Percentiles rank a stretch among this genome's conserved stretches.
phyloP scores from a whole-genome alignment of 2,888 invertebrate species.

The Seira ritae region DNA sequence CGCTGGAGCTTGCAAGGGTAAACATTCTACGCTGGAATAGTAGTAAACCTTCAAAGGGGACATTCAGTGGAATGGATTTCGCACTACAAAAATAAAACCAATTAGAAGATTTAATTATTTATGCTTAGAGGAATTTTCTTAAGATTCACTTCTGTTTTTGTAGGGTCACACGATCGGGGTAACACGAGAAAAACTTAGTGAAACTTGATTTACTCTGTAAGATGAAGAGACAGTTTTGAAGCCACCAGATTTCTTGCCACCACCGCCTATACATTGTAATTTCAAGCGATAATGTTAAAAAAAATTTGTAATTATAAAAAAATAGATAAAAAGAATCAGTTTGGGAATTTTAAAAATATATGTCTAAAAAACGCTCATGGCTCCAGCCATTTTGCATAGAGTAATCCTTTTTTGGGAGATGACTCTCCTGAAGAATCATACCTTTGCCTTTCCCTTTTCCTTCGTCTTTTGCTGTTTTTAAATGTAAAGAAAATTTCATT shows the following conservation, averaged over 20 bases:
- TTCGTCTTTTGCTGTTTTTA: neutral
- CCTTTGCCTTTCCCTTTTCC: neutral
- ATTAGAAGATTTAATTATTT: too few relatives aligned
- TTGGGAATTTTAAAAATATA: too few relatives aligned
- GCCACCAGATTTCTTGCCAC: slow-evolving; percentile 73
- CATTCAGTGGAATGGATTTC: neutral
- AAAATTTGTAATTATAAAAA: slow-evolving; percentile 21
- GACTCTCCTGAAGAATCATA: neutral
- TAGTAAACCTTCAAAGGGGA: neutral
- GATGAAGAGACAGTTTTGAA: slow-evolving; percentile 79
- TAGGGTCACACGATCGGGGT: neutral
- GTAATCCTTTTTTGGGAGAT: too few relatives aligned
- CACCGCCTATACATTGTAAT: slow-evolving; percentile 53
- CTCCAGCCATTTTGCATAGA: neutral
- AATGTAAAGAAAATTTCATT: too few relatives aligned
- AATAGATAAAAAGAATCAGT: neutral
- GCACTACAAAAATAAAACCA: too few relatives aligned
- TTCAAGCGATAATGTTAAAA: slow-evolving; percentile 21
- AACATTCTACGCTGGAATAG: neutral
- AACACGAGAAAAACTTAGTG: neutral
- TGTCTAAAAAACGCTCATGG: neutral
- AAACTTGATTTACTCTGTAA: slow-evolving; percentile 76
- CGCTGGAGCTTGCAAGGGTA: neutral
- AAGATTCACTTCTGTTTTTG: neutral
- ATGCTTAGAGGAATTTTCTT: too few relatives aligned